A percentile compares a stretch with the other conserved stretches of the same genome.
Evolutionary conservation across 2,888 invertebrate genomes (phyloP).

Genomic region (Gymnocheta viridis): DNA sequence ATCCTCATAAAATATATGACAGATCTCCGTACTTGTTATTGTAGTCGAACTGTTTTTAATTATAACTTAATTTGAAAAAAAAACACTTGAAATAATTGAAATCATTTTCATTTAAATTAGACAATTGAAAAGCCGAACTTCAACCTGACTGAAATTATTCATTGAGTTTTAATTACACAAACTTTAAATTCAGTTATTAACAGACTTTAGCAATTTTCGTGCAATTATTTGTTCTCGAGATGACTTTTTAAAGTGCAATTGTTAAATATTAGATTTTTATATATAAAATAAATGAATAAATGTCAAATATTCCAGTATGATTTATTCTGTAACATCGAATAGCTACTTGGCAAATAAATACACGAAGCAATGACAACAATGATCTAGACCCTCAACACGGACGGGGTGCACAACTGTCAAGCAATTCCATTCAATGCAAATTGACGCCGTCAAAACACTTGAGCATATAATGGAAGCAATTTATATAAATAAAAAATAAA

Average conservation of each 20-base stretch:
- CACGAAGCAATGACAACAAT: conserved; percentile 1
- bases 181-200: neutral
- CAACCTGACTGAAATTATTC: neutral
- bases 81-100: too few species aligned
- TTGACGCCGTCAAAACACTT: conserved; percentile 66
- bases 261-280: neutral
- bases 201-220: neutral
- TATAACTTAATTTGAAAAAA: too few species aligned
- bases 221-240: neutral
- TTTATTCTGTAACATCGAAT: neutral
- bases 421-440: conserved; percentile 57
- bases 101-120: too few species aligned
- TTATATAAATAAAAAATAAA: too few species aligned
- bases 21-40: too few species aligned
- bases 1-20: too few species aligned
- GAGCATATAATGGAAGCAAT: conserved; percentile 49
- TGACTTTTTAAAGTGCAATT: neutral
- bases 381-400: neutral
- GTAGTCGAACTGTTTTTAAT: too few species aligned
- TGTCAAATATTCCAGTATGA: conserved; percentile 25
- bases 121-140: too few species aligned
- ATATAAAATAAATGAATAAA: conserved; percentile 27
- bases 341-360: conserved; percentile 37
- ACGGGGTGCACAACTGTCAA: conserved; percentile 26
- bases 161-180: neutral